These are phyloP conservation scores for Etheostoma perlongum DNA, from an alignment of 2,797 vertebrate species.

Conservation along the genomic window DNA sequence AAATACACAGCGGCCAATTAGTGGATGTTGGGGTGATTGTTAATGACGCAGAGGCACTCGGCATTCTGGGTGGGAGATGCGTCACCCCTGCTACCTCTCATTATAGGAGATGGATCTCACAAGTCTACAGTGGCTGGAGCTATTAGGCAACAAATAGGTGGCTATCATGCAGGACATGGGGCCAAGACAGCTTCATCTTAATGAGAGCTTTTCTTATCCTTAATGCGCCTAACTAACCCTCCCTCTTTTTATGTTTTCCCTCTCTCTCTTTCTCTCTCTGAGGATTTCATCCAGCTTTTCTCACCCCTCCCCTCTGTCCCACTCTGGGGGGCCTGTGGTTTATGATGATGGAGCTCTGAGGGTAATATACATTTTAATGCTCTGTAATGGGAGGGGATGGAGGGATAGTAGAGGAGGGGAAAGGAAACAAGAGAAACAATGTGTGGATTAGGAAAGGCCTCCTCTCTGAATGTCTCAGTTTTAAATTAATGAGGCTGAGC, in stretches of 20 bases:
- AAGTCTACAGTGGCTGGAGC: slow-evolving; percentile 90
- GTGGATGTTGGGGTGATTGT: slow-evolving; percentile 88
- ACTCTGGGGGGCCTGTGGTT: slow-evolving; percentile 82
- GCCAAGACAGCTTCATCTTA: slow-evolving; percentile 91
- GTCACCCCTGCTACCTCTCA: slow-evolving; percentile 90
- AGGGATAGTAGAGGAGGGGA: slow-evolving; percentile 64
- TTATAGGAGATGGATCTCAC: slow-evolving; percentile 94
- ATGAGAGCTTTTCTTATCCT: slow-evolving; percentile 87
- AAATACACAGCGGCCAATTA: slow-evolving; percentile 91
- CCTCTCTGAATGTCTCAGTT: slow-evolving; percentile 87
- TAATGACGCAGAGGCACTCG: slow-evolving; percentile 85
- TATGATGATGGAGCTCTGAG: slow-evolving; percentile 92
- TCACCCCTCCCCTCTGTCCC: slow-evolving; percentile 77
- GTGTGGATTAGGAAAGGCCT: slow-evolving; percentile 88
- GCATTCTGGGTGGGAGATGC: slow-evolving; percentile 86
- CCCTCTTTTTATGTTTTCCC: slow-evolving; percentile 84
- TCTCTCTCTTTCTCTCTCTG: slow-evolving; percentile 55
- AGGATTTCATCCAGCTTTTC: slow-evolving; percentile 58
- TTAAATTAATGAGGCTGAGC: slow-evolving; percentile 96
- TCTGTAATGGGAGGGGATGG: slow-evolving; percentile 82
- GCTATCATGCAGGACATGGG: slow-evolving; percentile 92
- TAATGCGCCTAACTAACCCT: slow-evolving; percentile 93
- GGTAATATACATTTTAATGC: slow-evolving; percentile 95
- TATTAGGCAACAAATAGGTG: slow-evolving; percentile 95
- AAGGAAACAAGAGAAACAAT: slow-evolving; percentile 71